Base-by-base conservation (phyloP, 2,797 vertebrate genomes). In the Cygnus olor region DNA sequence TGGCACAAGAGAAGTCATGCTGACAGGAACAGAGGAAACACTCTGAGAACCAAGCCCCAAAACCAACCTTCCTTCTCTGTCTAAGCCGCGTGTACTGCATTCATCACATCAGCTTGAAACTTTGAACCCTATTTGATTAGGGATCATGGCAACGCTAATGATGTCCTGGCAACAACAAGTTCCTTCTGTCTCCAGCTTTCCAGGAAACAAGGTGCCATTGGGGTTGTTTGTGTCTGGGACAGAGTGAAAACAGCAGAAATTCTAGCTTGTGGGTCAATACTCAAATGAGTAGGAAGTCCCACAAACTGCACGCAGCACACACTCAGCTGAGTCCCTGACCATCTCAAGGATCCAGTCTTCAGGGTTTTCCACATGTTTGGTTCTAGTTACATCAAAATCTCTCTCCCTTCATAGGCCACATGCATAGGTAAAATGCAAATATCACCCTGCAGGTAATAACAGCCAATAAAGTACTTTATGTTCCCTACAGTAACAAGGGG, bases 21-120 rank as follows among this genome's bases (percentile, higher is more conserved):
- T 60, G 80, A 86, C 79, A 91, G 83, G n/a, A 94, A 71, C 11
- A 88, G 66, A 88, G 64, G 80, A 88, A 94, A 90, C 36, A 36
- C 60, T 93, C 69, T 64, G 53, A 94, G 70, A 84, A 86, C 64
- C 88, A 82, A 91, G 38, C 44, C 72, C 51, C 63, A 88, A 93
- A 88, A 44, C 28, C 86, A 82, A 42, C 79, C 72, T 61, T 51
- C 28, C 38, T 34, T 19, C 16, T 86, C 92, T 24, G 4, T 34
- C n/a, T 57, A 80, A 90, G 36, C 71, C 89, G 45, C 63, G 27
- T 17, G 27, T 45, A 53, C 22, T 24, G 34, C 40, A 56, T 66
- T 86, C 54, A 84, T 47, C n/a, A 6, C 49, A 78, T 20, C 54
- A 66, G 47, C 44, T 57, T 14, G 40, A 82, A 94, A 80, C 73